Evolutionary conservation across 2,113 vertebrate species (phyloP).

Genomic region (Amazona vittata): DNA sequence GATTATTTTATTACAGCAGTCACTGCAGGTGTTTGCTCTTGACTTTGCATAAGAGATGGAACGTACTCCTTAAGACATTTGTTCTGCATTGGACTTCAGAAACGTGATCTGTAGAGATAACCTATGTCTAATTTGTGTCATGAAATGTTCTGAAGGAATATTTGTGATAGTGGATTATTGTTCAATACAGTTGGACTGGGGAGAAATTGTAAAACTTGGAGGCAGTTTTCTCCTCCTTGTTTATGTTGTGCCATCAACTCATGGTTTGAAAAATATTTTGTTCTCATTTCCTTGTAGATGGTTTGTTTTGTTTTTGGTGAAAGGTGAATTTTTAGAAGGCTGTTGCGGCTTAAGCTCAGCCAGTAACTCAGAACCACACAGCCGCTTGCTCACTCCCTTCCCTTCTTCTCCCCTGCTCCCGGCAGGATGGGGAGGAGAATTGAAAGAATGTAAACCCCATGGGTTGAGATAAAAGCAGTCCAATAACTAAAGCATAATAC

Average conservation of each 20-base stretch:
- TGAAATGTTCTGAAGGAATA: neutral
- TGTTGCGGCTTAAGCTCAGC: neutral
- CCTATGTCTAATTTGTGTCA: neutral
- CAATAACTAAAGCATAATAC: neutral
- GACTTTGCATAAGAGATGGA: neutral
- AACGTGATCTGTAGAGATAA: neutral
- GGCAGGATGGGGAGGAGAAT: neutral
- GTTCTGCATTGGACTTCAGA: neutral
- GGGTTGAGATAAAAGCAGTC: neutral
- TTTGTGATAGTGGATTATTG: neutral
- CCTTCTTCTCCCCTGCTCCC: neutral
- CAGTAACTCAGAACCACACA: neutral
- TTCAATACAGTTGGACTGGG: neutral
- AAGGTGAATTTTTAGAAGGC: neutral
- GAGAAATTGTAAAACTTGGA: neutral
- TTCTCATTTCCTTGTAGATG: neutral
- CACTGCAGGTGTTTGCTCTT: neutral
- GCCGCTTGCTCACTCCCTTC: neutral
- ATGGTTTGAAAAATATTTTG: neutral
- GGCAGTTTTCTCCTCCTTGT: neutral
- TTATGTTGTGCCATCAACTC: accelerated
- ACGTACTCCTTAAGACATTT: neutral
- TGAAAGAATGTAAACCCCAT: neutral
- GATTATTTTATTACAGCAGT: neutral
- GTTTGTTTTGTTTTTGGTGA: neutral